Conservation (phyloP, 2,888 invertebrate genomes). For the Oligia latruncula region DNA sequence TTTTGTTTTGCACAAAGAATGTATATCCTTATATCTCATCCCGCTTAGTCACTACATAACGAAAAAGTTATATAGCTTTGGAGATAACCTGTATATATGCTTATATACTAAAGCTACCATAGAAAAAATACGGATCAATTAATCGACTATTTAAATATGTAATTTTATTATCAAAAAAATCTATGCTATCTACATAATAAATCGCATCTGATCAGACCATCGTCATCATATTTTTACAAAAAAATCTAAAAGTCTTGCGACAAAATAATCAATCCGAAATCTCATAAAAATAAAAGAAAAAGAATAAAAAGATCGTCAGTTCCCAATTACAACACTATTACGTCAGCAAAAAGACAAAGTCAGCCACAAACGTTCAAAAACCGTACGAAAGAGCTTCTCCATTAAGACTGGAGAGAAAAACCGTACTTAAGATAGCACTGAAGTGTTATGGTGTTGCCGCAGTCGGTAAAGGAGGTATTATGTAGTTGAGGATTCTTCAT, state of each 20-base stretch:
- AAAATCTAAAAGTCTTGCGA: background rate
- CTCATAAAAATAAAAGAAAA: constrained; percentile 24
- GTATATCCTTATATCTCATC: background rate
- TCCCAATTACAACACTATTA: constrained; percentile 58
- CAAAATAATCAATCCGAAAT: constrained; percentile 1
- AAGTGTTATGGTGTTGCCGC: constrained; percentile 60
- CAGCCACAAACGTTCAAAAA: constrained; percentile 57
- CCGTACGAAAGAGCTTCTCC: constrained; percentile 64
- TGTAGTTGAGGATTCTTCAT: constrained; percentile 52
- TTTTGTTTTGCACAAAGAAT: background rate
- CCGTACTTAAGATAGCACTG: constrained; percentile 62
- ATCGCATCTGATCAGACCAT: no score
- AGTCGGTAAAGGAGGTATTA: constrained; percentile 55
- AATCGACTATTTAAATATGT: no score
- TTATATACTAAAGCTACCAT: background rate
- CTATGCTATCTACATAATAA: background rate
- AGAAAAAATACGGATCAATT: background rate
- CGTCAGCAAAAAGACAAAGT: constrained; percentile 60
- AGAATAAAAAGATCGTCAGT: background rate
- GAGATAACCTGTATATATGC: no score
- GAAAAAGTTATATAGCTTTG: no score
- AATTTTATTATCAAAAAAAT: background rate
- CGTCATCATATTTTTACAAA: background rate
- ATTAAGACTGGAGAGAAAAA: constrained; percentile 56
- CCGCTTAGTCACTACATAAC: background rate